Evolutionary conservation across 2,113 vertebrate species (phyloP).

Genomic region (Pandion haliaetus): DNA sequence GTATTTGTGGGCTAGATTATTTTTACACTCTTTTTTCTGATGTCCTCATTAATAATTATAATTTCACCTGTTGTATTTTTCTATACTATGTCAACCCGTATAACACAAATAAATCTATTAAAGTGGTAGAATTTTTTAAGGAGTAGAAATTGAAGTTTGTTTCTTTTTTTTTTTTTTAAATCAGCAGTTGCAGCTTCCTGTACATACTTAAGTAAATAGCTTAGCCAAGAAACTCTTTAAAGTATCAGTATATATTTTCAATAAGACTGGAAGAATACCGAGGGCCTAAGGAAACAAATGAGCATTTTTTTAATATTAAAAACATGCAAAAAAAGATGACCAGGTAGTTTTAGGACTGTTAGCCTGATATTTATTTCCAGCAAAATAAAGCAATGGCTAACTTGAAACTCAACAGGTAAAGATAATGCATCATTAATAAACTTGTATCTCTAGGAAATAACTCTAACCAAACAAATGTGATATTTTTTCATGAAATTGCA

Average conservation of each 20-base stretch:
- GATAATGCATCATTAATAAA: not conserved
- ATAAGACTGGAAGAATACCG: not conserved
- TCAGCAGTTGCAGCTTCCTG: not conserved
- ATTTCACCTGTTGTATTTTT: not conserved
- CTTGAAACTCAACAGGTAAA: not conserved
- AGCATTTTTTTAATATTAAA: not conserved
- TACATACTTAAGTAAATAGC: not conserved
- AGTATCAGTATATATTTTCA: not conserved
- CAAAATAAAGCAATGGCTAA: not conserved
- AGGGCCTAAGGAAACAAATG: not conserved
- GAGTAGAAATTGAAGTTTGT: not conserved
- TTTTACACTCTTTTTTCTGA: not conserved
- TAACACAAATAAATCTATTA: not conserved
- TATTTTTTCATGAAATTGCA: not conserved
- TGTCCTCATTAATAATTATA: not conserved
- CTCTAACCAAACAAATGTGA: rapidly evolving
- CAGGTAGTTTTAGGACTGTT: not conserved
- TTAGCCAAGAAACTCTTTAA: not conserved
- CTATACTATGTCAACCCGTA: not conserved
- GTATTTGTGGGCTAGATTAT: not conserved
- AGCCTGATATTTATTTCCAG: not conserved
- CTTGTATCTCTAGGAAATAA: not conserved
- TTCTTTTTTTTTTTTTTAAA: not conserved
- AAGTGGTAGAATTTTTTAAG: not conserved
- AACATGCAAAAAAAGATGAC: not conserved